phyloP scores from a whole-genome alignment of 1,140 invertebrate genomes.

The Cydia pomonella region DNA sequence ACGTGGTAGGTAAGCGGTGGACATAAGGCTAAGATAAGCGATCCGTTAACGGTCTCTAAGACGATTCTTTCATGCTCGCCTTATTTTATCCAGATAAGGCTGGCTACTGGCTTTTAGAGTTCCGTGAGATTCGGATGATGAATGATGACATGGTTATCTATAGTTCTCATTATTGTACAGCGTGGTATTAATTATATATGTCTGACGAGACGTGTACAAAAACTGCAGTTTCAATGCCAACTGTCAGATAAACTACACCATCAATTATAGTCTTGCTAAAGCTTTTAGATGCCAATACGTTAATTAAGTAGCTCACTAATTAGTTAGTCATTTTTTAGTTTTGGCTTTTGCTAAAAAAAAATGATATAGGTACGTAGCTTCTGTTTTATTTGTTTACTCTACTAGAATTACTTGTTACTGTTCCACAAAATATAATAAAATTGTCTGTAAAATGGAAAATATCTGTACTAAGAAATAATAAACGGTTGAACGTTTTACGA shows the following conservation, averaged over 20 bases:
- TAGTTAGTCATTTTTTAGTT: too few relatives aligned
- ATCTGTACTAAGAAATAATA: too few relatives aligned
- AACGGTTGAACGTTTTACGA: too few relatives aligned
- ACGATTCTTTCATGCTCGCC: constrained; percentile 27
- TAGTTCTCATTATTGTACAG: constrained; percentile 5
- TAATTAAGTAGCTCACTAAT: too few relatives aligned
- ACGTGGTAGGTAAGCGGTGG: background rate
- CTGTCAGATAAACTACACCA: background rate
- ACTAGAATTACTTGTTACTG: too few relatives aligned
- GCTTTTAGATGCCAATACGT: too few relatives aligned
- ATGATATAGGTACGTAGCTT: too few relatives aligned
- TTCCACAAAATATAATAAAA: too few relatives aligned
- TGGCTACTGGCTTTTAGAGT: constrained; percentile 30
- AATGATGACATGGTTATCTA: constrained; percentile 18
- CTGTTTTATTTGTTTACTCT: too few relatives aligned
- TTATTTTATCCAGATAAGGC: constrained; percentile 13
- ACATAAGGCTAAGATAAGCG: background rate
- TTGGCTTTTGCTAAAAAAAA: too few relatives aligned
- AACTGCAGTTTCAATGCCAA: background rate
- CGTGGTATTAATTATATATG: background rate
- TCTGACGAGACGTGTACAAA: background rate
- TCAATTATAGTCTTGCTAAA: background rate
- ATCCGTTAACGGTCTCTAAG: constrained; percentile 22
- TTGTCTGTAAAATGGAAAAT: too few relatives aligned
- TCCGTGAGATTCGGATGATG: background rate